Evolutionary conservation across 2,797 vertebrate species (phyloP).

Genomic region (Pipistrellus pygmaeus): DNA sequence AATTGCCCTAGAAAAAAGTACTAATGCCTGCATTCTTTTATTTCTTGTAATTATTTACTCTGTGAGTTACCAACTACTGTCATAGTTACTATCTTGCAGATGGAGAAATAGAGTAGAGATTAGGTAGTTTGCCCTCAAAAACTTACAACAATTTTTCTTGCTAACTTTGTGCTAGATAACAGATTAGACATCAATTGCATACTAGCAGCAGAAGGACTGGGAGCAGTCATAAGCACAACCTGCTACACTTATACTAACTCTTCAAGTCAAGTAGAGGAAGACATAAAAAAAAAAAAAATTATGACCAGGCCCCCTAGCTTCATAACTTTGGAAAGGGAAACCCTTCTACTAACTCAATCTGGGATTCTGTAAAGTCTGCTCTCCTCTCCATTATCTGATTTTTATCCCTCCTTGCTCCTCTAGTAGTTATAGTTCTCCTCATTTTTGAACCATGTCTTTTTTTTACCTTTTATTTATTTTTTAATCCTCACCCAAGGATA

Average conservation of each 20-base stretch:
- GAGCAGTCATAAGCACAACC: neutral
- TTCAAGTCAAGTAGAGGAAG: neutral
- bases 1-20: neutral
- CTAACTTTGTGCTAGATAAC: neutral
- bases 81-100: neutral
- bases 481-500: too few species aligned
- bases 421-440: neutral
- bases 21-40: neutral
- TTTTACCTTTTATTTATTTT: too few species aligned
- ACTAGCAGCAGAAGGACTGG: neutral
- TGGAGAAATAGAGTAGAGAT: neutral
- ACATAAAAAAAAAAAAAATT: neutral
- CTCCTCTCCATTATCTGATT: neutral
- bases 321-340: neutral
- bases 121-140: neutral
- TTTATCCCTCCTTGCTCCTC: neutral
- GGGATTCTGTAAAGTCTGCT: neutral
- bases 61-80: neutral
- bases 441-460: neutral
- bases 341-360: neutral
- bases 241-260: neutral
- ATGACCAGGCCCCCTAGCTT: neutral
- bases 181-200: neutral
- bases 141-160: neutral
- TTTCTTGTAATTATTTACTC: neutral